Evolutionary conservation across 2,797 vertebrate species (phyloP).

Genomic region (Eurystomus glaucurus): DNA sequence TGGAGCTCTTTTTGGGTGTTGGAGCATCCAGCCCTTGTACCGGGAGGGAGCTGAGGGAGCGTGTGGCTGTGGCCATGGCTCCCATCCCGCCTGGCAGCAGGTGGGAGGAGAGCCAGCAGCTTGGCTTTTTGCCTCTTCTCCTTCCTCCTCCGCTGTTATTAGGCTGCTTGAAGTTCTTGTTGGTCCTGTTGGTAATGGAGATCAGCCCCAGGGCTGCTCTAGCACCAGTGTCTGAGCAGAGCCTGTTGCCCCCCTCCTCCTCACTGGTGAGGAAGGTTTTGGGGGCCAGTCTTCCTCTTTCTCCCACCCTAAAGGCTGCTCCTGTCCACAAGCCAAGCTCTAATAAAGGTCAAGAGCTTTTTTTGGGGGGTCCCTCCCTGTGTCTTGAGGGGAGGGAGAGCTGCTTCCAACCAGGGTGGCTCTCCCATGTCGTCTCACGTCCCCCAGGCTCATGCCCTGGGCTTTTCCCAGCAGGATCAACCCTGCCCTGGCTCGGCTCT

Average conservation of each 20-base stretch:
- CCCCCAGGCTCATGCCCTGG: background rate
- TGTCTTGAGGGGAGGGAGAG: background rate
- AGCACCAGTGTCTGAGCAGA: background rate
- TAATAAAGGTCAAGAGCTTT: too few species aligned
- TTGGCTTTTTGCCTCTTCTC: background rate
- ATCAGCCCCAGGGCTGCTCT: background rate
- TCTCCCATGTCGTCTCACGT: background rate
- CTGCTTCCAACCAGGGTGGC: background rate
- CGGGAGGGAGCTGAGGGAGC: background rate
- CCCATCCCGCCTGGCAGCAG: background rate
- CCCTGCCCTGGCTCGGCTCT: background rate
- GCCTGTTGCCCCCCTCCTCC: background rate
- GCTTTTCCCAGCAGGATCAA: background rate
- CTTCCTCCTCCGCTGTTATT: background rate
- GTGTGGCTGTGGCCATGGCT: background rate
- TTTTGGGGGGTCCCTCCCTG: accelerated
- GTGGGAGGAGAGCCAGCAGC: background rate
- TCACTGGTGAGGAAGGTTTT: background rate
- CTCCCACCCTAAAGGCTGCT: background rate
- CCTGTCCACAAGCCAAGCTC: accelerated
- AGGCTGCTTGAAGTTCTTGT: conserved; percentile 26
- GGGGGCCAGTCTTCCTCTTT: background rate
- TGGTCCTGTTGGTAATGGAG: background rate
- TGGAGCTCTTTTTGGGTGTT: background rate
- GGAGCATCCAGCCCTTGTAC: accelerated